Conservation (phyloP, 2,888 invertebrate genomes). For the Myopa tessellatipennis region DNA sequence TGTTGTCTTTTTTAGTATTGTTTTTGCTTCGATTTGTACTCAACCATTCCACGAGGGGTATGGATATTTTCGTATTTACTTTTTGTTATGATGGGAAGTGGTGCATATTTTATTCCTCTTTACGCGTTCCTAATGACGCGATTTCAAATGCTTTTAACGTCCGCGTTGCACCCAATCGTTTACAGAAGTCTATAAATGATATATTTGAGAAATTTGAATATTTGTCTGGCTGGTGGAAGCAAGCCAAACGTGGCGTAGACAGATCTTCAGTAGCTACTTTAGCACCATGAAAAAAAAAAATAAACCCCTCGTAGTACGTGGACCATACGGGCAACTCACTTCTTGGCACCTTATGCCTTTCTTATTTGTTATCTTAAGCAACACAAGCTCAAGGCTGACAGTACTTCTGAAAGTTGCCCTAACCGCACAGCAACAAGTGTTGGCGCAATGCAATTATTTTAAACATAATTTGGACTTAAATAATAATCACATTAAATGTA, state of each 20-base stretch:
- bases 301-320: no score
- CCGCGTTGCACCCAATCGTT: not conserved
- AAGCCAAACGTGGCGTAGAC: constrained; percentile 7
- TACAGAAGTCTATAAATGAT: not conserved
- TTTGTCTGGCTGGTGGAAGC: not conserved
- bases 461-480: not conserved
- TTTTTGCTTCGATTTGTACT: not conserved
- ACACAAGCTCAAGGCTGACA: not conserved
- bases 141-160: constrained; percentile 1
- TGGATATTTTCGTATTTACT: constrained; percentile 17
- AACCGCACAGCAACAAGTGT: not conserved
- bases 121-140: not conserved
- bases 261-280: no score
- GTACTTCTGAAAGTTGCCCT: not conserved
- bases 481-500: constrained; percentile 12
- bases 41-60: not conserved
- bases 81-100: constrained; percentile 14
- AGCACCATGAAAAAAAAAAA: no score
- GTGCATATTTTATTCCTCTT: constrained; percentile 9
- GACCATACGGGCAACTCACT: not conserved
- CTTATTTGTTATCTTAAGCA: no score
- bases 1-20: not conserved
- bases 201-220: no score
- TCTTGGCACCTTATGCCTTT: no score
- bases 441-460: not conserved